phyloP scores from a whole-genome alignment of 2,113 vertebrate genomes.

The Corydoras sp. region DNA sequence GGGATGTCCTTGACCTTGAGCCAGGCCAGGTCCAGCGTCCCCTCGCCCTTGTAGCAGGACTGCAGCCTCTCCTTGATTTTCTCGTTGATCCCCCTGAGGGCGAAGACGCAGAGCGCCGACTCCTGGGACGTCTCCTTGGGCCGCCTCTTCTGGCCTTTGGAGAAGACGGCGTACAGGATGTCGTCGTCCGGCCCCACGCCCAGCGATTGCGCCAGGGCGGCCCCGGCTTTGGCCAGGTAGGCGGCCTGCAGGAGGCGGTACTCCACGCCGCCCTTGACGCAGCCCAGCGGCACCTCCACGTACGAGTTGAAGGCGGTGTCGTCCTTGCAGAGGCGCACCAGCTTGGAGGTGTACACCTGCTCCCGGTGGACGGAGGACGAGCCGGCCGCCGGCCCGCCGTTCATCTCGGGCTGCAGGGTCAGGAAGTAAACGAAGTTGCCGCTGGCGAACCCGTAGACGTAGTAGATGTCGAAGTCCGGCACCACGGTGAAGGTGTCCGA shows the following conservation, averaged over 20 bases:
- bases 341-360: constrained; percentile 95
- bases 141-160: constrained; percentile 94
- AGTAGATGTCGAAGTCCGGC: constrained; percentile 97
- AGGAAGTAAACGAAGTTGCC: constrained; percentile 97
- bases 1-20: constrained; percentile 97
- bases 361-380: constrained; percentile 85
- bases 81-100: constrained; percentile 89
- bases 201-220: constrained; percentile 80
- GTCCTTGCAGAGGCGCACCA: constrained; percentile 92
- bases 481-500: constrained; percentile 96
- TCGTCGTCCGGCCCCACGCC: constrained; percentile 80
- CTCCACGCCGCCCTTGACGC: constrained; percentile 84
- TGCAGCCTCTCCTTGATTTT: constrained; percentile 93
- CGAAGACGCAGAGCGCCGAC: constrained; percentile 91
- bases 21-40: constrained; percentile 94
- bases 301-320: constrained; percentile 97
- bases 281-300: constrained; percentile 93
- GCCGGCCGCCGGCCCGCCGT: constrained; percentile 79
- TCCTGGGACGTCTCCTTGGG: constrained; percentile 86
- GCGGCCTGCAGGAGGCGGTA: constrained; percentile 92
- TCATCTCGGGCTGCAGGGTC: constrained; percentile 95
- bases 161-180: constrained; percentile 90
- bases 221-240: constrained; percentile 88
- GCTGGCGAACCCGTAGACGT: constrained; percentile 94
- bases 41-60: constrained; percentile 96